Conservation (phyloP, 1,140 invertebrate genomes). For the Zaprionus capensis region DNA sequence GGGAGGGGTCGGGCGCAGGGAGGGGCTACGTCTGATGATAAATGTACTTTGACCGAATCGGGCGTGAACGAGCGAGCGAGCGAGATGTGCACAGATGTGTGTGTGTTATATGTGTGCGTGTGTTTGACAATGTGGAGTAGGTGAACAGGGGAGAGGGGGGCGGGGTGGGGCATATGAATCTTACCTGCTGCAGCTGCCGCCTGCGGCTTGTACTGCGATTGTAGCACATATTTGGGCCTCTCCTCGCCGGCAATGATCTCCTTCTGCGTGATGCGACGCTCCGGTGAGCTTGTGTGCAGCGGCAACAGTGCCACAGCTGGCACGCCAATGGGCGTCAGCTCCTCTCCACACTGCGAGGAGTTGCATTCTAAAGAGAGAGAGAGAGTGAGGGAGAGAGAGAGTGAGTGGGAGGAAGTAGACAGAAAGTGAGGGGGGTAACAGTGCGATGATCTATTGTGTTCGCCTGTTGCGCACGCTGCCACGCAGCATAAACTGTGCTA, state of each 20-base stretch:
- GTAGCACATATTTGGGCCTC: constrained; percentile 81
- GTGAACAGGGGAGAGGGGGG: neutral
- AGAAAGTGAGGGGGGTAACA: neutral
- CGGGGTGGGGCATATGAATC: neutral
- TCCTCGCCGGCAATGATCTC: constrained; percentile 84
- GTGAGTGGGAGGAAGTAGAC: neutral
- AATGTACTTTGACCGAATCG: neutral
- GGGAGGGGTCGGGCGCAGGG: neutral
- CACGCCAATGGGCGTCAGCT: constrained; percentile 71
- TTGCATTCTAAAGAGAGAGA: constrained; percentile 62
- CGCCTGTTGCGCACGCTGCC: constrained; percentile 5
- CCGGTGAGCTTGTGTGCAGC: constrained; percentile 79
- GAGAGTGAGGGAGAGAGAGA: constrained; percentile 1
- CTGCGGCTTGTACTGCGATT: constrained; percentile 78
- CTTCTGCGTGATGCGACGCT: constrained; percentile 83
- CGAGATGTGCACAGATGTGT: constrained; percentile 8
- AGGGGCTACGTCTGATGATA: neutral
- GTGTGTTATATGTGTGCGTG: constrained; percentile 12
- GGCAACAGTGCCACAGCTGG: constrained; percentile 80
- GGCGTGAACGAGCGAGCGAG: constrained; percentile 1
- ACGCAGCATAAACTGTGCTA: no score
- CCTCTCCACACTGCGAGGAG: constrained; percentile 76
- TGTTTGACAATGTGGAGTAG: constrained; percentile 12
- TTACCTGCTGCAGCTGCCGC: constrained; percentile 50
- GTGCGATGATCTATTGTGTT: constrained; percentile 37